Base-by-base conservation (phyloP, 2,797 vertebrate species). In the Capromys pilorides region DNA sequence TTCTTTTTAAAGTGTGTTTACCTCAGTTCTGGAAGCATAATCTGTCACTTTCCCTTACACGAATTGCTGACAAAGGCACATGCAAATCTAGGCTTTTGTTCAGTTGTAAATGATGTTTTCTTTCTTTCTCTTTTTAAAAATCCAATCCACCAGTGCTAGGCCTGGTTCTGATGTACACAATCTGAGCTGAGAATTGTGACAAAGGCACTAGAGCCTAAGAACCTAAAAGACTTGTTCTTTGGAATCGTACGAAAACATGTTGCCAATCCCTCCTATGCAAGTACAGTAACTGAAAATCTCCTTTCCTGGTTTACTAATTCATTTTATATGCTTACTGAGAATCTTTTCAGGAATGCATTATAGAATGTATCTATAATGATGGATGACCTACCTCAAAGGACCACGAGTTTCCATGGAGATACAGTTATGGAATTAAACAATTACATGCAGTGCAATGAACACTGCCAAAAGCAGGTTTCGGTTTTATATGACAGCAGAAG, bases 81-180 rank as follows among this genome's bases (percentile, higher is more conserved):
- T 12, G 54, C 4, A 91, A 87, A 88, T 5, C 2, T 33, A 54
- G 6, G 1, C n/a, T n/a, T 12, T 24, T 14, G 57, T n/a, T 19
- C 69, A 54, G 59, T 61, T 89, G 26, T 73, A 84, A 82, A 73
- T 91, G 7, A 90, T 59, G 18, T 28, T 22, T 69, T 83, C 10
- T 71, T 22, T 33, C 5, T 67, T 18, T 69, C 6, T 19, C n/a
- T 49, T 49, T 51, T 78, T 49, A 14, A 12, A 28, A 69, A 69
- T 24, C 41, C 14, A 39, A 51, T 10, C 28, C 0, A 80, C 41
- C 7, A 19, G 22, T 4, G 12, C 1, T 3, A 1, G 49, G 5
- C 4, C 39, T 86, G 9, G 6, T 51, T 88, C 54, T 67, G 6
- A 19, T 93, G 39, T 36, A 8, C 16, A 79, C 21, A 79, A 45